phyloP scores from a whole-genome alignment of 2,888 invertebrate genomes.

The Clusia tigrina region DNA sequence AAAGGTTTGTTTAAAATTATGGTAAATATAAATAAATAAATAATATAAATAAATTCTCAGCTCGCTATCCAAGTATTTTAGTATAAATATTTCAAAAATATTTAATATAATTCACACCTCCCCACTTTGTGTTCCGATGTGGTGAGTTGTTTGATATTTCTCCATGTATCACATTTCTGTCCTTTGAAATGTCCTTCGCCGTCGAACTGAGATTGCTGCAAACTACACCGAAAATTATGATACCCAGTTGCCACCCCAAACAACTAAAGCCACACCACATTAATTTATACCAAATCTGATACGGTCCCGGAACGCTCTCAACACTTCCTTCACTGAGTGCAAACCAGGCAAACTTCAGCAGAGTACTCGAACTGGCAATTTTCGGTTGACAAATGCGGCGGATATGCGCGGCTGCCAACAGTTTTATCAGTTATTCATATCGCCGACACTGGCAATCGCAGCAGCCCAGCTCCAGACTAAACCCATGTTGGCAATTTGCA shows the following conservation, averaged over 20 bases:
- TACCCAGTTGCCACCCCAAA: background rate
- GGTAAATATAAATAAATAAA: too few species aligned
- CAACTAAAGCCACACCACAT: background rate
- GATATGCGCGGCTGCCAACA: background rate
- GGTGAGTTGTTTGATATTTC: too few species aligned
- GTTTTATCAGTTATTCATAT: too few species aligned
- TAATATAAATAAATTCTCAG: too few species aligned
- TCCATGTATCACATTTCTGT: too few species aligned
- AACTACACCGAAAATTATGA: background rate
- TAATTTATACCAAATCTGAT: background rate
- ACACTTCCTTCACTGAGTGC: background rate
- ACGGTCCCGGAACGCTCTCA: background rate
- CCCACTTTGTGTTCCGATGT: too few species aligned
- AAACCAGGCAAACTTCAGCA: background rate
- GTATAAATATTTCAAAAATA: too few species aligned
- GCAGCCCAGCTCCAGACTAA: background rate
- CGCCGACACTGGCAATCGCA: background rate
- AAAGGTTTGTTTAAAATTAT: too few species aligned
- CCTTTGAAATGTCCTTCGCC: too few species aligned
- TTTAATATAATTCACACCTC: too few species aligned
- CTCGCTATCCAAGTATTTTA: too few species aligned
- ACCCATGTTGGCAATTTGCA: background rate
- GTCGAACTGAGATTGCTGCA: too few species aligned
- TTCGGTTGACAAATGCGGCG: background rate
- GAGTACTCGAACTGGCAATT: background rate